Evolutionary conservation across 2,797 vertebrate species (phyloP).

Genomic region (Siniperca scherzeri): DNA sequence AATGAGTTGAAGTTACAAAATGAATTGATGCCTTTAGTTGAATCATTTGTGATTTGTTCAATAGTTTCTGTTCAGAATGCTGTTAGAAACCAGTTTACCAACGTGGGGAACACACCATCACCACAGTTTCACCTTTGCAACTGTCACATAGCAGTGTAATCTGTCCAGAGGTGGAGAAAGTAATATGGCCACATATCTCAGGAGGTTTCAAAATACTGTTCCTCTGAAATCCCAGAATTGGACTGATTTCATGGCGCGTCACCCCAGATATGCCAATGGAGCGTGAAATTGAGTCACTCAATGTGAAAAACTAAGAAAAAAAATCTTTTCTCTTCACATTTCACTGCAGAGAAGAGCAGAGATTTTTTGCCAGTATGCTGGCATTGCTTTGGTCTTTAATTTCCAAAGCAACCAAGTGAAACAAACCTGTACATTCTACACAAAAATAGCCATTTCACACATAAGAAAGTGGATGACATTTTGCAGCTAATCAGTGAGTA

Average conservation of each 20-base stretch:
- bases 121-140: constrained; percentile 78
- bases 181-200: constrained; percentile 87
- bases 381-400: constrained; percentile 70
- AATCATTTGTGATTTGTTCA: constrained; percentile 63
- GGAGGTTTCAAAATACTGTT: constrained; percentile 88
- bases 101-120: constrained; percentile 60
- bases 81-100: constrained; percentile 71
- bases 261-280: constrained; percentile 87
- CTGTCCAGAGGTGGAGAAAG: constrained; percentile 81
- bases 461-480: constrained; percentile 54
- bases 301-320: constrained; percentile 80
- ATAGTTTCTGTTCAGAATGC: constrained; percentile 52
- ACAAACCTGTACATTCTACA: constrained; percentile 67
- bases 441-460: constrained; percentile 66
- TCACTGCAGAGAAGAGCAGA: constrained; percentile 64
- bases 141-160: constrained; percentile 83
- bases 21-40: constrained; percentile 43
- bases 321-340: constrained; percentile 74
- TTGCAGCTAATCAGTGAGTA: constrained; percentile 57
- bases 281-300: constrained; percentile 90
- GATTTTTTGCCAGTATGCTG: constrained; percentile 57
- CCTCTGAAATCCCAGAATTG: constrained; percentile 88
- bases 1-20: constrained; percentile 26
- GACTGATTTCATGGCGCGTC: constrained; percentile 89
- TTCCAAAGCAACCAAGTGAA: constrained; percentile 73